Evolutionary conservation across 1,140 invertebrate genomes (phyloP).

Genomic region (Zaprionus nigranus): DNA sequence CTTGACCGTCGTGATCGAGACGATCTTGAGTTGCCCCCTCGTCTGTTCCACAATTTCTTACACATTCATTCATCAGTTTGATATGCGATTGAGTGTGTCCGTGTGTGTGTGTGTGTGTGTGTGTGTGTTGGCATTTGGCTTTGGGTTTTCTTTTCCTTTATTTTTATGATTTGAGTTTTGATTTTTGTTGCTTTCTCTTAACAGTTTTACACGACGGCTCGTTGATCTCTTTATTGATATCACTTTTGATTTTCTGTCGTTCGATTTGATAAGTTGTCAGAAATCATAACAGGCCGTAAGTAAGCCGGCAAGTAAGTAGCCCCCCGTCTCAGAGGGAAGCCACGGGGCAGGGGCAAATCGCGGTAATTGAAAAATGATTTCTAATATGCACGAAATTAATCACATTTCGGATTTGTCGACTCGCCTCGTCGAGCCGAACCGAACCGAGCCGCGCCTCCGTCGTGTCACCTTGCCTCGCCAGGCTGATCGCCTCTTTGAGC

Average conservation of each 20-base stretch:
- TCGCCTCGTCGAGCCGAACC: constrained; percentile 5
- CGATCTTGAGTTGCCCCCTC: constrained; percentile 33
- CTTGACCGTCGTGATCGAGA: constrained; percentile 52
- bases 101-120: neutral
- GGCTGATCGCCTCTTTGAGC: constrained; percentile 74
- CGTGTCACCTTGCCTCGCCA: constrained; percentile 32
- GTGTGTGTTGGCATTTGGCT: constrained; percentile 9
- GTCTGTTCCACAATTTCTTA: constrained; percentile 50
- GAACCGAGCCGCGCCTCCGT: neutral
- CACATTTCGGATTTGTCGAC: constrained; percentile 78
- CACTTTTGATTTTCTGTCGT: constrained; percentile 79
- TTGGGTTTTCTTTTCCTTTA: constrained; percentile 27
- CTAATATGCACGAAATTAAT: constrained; percentile 84
- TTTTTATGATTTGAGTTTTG: neutral
- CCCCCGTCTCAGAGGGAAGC: constrained; percentile 23
- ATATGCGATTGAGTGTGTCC: neutral
- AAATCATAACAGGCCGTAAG: constrained; percentile 67
- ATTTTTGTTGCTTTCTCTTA: constrained; percentile 66
- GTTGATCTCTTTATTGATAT: constrained; percentile 83
- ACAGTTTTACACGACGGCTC: constrained; percentile 62
- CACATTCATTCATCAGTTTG: constrained; percentile 72
- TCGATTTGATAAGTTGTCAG: constrained; percentile 82
- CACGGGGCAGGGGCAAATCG: constrained; percentile 8
- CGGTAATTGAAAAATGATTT: constrained; percentile 83
- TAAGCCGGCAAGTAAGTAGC: constrained; percentile 63